These are phyloP conservation scores for Gisinianus flammeolus DNA, from an alignment of 2,888 invertebrate species.

Conservation along the genomic window DNA sequence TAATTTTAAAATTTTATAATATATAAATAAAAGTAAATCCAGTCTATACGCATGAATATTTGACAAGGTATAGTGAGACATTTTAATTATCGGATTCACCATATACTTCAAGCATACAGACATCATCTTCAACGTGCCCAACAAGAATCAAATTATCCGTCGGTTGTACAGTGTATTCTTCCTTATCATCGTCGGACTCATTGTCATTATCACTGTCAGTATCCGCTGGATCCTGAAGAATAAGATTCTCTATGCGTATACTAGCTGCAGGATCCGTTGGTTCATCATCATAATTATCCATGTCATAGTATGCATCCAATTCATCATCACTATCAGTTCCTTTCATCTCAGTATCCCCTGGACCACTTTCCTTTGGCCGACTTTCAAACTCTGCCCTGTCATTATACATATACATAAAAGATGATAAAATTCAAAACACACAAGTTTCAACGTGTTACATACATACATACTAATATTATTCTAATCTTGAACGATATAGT, in stretches of 20 bases:
- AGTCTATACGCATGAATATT: too few relatives aligned
- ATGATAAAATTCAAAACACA: slow-evolving; percentile 1
- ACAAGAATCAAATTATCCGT: slow-evolving; percentile 87
- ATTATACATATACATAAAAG: neutral
- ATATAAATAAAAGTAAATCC: neutral
- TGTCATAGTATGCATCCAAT: slow-evolving; percentile 63
- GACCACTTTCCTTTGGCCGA: slow-evolving; percentile 38
- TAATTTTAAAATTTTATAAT: neutral
- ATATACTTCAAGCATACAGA: slow-evolving; percentile 85
- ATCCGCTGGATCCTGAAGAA: slow-evolving; percentile 56
- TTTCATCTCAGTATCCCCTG: slow-evolving; percentile 31
- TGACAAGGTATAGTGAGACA: slow-evolving; percentile 58
- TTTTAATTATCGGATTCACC: too few relatives aligned
- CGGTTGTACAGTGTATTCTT: slow-evolving; percentile 86
- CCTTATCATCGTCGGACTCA: slow-evolving; percentile 73
- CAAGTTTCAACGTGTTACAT: too few relatives aligned
- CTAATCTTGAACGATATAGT: too few relatives aligned
- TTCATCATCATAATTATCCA: slow-evolving; percentile 63
- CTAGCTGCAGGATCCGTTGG: slow-evolving; percentile 61
- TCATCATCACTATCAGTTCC: slow-evolving; percentile 73
- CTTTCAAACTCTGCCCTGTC: slow-evolving; percentile 48
- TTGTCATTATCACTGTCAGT: slow-evolving; percentile 62
- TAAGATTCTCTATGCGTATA: slow-evolving; percentile 60
- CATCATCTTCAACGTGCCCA: slow-evolving; percentile 85
- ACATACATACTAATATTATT: too few relatives aligned